Conservation (phyloP, 1,140 invertebrate species). For the Tetragnatha versicolor region DNA sequence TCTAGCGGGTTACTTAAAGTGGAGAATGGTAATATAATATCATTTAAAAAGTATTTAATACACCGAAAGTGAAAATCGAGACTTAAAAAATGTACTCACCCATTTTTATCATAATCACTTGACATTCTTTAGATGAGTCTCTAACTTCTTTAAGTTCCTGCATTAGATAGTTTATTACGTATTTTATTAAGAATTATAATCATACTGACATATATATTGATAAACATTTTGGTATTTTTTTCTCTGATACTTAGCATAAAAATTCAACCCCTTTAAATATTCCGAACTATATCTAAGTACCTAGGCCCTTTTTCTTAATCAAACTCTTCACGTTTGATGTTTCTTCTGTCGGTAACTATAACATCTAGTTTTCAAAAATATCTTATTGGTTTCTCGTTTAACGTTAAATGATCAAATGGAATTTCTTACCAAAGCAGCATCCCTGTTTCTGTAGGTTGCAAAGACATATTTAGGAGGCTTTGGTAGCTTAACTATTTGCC, state of each 20-base stretch:
- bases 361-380: too few relatives aligned
- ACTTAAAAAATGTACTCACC: not conserved
- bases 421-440: not conserved
- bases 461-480: not conserved
- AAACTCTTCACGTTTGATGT: too few relatives aligned
- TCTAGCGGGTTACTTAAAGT: too few relatives aligned
- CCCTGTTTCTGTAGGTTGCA: constrained; percentile 4
- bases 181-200: not conserved
- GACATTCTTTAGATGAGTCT: not conserved
- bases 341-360: too few relatives aligned
- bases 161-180: too few relatives aligned
- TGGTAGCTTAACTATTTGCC: not conserved
- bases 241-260: not conserved
- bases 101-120: not conserved
- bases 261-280: not conserved
- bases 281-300: too few relatives aligned
- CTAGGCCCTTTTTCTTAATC: too few relatives aligned
- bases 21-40: too few relatives aligned
- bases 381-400: too few relatives aligned
- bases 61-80: too few relatives aligned
- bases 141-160: not conserved
- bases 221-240: not conserved
- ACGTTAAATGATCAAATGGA: too few relatives aligned
- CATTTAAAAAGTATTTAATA: too few relatives aligned
- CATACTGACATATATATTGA: not conserved